phyloP scores from a whole-genome alignment of 2,888 invertebrate species.

The Lysandra bellargus region DNA sequence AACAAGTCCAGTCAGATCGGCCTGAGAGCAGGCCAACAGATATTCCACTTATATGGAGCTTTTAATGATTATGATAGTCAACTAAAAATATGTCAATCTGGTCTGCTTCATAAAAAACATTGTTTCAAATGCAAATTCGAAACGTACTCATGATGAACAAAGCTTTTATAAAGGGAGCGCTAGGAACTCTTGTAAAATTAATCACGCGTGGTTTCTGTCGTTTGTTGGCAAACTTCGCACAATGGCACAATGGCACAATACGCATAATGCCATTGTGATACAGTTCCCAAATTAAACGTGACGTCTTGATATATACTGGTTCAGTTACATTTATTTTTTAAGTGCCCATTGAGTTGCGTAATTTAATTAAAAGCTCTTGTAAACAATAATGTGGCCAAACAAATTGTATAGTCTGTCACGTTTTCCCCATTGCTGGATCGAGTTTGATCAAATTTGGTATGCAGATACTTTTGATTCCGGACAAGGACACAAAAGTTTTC shows the following conservation, averaged over 20 bases:
- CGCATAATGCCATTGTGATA: slow-evolving; percentile 2
- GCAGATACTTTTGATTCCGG: background rate
- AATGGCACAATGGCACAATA: slow-evolving; percentile 6
- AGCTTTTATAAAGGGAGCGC: slow-evolving; percentile 34
- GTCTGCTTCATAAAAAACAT: background rate
- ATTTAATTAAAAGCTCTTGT: slow-evolving; percentile 8
- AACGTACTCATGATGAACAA: background rate
- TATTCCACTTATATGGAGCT: too few relatives aligned
- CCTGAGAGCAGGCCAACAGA: too few relatives aligned
- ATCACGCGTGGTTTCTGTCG: slow-evolving; percentile 66
- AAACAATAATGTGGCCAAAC: background rate
- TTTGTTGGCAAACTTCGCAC: slow-evolving; percentile 71
- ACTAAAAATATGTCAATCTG: background rate
- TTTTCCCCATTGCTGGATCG: background rate
- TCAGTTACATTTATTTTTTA: slow-evolving; percentile 11
- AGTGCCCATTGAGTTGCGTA: slow-evolving; percentile 1
- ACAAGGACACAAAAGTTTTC: background rate
- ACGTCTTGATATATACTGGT: slow-evolving; percentile 18
- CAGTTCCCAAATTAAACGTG: slow-evolving; percentile 20
- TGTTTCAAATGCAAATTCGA: background rate
- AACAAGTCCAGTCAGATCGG: too few relatives aligned
- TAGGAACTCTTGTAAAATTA: slow-evolving; percentile 61
- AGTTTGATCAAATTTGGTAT: background rate
- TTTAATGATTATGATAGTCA: background rate
- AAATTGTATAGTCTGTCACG: background rate